Base-by-base conservation (phyloP, 2,113 vertebrate species). In the Serinus canaria region DNA sequence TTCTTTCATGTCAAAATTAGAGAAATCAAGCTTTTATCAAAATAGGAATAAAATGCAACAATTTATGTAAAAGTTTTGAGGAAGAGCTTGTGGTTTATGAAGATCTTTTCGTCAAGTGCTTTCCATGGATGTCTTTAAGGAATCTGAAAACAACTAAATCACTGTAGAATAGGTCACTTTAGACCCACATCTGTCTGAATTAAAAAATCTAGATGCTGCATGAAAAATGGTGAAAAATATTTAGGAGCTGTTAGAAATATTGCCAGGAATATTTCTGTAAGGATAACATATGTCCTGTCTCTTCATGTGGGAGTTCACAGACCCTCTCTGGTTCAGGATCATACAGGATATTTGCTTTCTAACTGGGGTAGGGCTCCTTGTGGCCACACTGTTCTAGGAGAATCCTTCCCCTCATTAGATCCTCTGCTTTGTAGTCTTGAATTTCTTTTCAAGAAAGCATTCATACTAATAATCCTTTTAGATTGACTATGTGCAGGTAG, bases 341-440 rank as follows among this genome's bases (percentile, higher is more conserved):
- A 35, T 19, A 8, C 15, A 41, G 9, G 41, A 15, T 30, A 37
- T 72, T 75, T 87, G 5, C 39, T 17, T 64, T 41, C 27, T 64
- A 21, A 60, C 16, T 81, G 67, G 33, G 3, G 2, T 21, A 50
- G 21, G 33, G 10, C 7, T 67, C 22, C 33, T 83, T 70, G 66
- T 63, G n/a, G 9, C 9, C 11, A 7, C 4, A 8, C 4, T 47
- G 11, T 25, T 73, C 16, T 66, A 21, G 1, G 0, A 68, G n/a
- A 64, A 20, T 7, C 8, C 10, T 76, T 25, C 9, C 18, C 5
- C 1, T n/a, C 6, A 6, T 1, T 30, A 23, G 10, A 28, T 73
- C 11, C 5, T 52, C 14, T 12, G 11, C 17, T 47, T 66, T 44
- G 16, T 39, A 24, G 8, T 47, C 35, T 85, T 56, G 5, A 6